Conservation (phyloP, 2,113 vertebrate genomes). For the Pseudopodoces humilis region DNA sequence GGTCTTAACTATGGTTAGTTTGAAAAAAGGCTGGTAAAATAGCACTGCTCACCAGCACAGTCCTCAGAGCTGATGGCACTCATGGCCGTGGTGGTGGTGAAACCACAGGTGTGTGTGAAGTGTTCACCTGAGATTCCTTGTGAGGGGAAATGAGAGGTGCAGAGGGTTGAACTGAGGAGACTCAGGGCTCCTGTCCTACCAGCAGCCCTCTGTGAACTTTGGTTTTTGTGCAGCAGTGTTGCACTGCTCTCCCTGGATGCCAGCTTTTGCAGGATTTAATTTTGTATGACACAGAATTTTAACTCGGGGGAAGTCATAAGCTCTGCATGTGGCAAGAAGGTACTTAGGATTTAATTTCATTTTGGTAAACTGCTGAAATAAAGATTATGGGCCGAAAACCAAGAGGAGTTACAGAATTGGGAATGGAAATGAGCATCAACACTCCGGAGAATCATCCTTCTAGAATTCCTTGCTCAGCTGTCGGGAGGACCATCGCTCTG, state of each 20-base stretch:
- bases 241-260: neutral
- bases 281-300: neutral
- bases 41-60: neutral
- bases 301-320: neutral
- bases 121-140: neutral
- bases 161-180: neutral
- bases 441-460: accelerated
- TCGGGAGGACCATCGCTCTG: neutral
- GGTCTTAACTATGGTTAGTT: neutral
- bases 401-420: neutral
- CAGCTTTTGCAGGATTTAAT: neutral
- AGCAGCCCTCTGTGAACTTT: neutral
- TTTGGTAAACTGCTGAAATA: neutral
- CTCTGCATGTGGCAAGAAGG: neutral
- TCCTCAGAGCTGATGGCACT: neutral
- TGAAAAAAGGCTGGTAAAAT: neutral
- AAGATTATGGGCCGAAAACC: neutral
- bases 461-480: neutral
- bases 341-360: neutral
- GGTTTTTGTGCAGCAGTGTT: neutral
- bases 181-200: neutral
- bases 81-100: accelerated
- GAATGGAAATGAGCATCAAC: neutral
- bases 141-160: accelerated
- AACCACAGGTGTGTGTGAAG: neutral